These are phyloP conservation scores for Ptychadena robeensis DNA, from an alignment of 2,797 vertebrate genomes.

Conservation along the genomic window DNA sequence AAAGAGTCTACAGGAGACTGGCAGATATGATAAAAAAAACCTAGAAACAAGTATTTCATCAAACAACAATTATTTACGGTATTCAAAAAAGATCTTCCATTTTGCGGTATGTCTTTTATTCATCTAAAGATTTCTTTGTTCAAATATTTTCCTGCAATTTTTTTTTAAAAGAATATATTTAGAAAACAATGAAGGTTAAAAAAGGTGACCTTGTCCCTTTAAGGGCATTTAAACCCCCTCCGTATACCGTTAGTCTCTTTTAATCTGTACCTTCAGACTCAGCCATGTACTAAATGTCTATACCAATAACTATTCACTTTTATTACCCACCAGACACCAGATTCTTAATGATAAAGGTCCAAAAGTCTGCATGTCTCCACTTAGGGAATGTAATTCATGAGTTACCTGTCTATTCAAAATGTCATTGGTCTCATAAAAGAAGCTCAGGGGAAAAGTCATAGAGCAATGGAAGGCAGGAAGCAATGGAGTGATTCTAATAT, in stretches of 20 bases:
- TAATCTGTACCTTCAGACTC: conserved; percentile 23
- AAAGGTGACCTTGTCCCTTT: conserved; percentile 4
- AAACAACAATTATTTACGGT: no score
- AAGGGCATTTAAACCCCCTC: background rate
- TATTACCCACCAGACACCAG: conserved; percentile 63
- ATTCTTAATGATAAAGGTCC: conserved; percentile 64
- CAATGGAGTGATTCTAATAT: conserved; percentile 49
- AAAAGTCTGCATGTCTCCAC: conserved; percentile 60
- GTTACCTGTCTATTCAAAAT: conserved; percentile 67
- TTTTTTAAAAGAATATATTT: background rate
- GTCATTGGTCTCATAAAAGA: conserved; percentile 59
- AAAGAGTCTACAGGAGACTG: no score
- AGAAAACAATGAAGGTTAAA: background rate
- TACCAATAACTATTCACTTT: conserved; percentile 59
- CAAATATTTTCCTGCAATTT: background rate
- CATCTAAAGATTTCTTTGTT: no score
- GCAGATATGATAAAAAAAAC: no score
- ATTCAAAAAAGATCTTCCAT: no score
- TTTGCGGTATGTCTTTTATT: no score
- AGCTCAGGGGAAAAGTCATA: conserved; percentile 56
- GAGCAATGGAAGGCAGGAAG: conserved; percentile 42
- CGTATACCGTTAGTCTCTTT: conserved; percentile 13
- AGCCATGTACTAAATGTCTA: conserved; percentile 52
- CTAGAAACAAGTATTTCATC: no score
- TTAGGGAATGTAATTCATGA: conserved; percentile 67